Conservation (phyloP, 2,888 invertebrate species). For the Nomada goodeniana region DNA sequence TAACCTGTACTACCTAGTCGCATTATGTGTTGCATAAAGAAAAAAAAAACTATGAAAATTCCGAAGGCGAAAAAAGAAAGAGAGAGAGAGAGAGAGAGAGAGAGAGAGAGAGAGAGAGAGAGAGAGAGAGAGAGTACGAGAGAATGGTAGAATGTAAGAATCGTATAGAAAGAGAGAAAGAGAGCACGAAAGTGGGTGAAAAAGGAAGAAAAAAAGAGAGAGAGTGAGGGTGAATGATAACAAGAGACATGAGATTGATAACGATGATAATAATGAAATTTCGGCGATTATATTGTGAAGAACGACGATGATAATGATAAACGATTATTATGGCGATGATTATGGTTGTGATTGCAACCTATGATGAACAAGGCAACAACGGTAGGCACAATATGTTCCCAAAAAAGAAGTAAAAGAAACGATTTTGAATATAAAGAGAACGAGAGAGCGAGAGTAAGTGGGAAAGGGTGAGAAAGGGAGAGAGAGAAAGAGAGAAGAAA, state of each 20-base stretch:
- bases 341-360: constrained; percentile 42
- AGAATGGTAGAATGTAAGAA: constrained; percentile 37
- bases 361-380: constrained; percentile 53
- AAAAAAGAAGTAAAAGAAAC: constrained; percentile 40
- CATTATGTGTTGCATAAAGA: constrained; percentile 84
- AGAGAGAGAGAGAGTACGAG: constrained; percentile 62
- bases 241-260: constrained; percentile 30
- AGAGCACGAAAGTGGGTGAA: constrained; percentile 41
- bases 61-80: constrained; percentile 73
- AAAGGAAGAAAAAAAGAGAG: constrained; percentile 33
- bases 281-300: constrained; percentile 48
- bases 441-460: constrained; percentile 50
- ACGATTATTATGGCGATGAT: constrained; percentile 40
- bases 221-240: constrained; percentile 17
- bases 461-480: constrained; percentile 43
- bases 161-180: constrained; percentile 63
- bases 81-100: constrained; percentile 65
- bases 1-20: constrained; percentile 84
- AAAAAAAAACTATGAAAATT: constrained; percentile 76
- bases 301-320: constrained; percentile 33
- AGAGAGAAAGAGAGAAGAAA: constrained; percentile 48
- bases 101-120: constrained; percentile 68
- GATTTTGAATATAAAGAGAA: constrained; percentile 55
- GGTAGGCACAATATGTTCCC: constrained; percentile 64
- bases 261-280: constrained; percentile 44